Conservation (phyloP, 1,140 invertebrate species). For the Drosophila pallidifrons region DNA sequence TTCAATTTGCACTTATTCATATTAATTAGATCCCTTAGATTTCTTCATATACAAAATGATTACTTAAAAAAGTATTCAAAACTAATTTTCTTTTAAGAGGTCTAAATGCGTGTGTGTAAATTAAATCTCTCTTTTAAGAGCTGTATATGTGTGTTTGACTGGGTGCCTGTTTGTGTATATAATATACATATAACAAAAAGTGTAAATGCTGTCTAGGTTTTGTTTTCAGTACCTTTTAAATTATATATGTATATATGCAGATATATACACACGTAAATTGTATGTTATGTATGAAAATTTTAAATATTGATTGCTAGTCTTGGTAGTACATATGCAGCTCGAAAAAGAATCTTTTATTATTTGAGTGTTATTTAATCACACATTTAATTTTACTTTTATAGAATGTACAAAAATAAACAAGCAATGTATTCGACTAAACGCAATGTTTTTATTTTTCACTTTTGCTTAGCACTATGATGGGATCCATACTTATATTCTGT, state of each 20-base stretch:
- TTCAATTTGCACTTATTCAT: background rate
- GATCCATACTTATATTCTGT: background rate
- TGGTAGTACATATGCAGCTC: conserved; percentile 22
- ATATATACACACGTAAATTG: background rate
- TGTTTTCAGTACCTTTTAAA: background rate
- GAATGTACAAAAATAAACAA: conserved; percentile 63
- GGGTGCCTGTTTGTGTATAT: too few relatives aligned
- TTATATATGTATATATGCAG: background rate
- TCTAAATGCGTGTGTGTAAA: too few relatives aligned
- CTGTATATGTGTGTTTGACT: too few relatives aligned
- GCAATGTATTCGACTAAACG: conserved; percentile 32
- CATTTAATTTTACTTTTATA: conserved; percentile 37
- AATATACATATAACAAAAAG: too few relatives aligned
- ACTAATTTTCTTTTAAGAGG: too few relatives aligned
- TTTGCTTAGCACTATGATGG: conserved; percentile 5
- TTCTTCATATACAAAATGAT: too few relatives aligned
- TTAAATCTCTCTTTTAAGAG: too few relatives aligned
- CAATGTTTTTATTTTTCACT: conserved; percentile 10
- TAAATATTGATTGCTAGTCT: conserved; percentile 4
- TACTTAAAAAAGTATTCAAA: too few relatives aligned
- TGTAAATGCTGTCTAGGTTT: background rate
- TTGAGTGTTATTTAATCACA: conserved; percentile 11
- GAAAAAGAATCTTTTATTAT: conserved; percentile 21
- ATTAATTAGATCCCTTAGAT: background rate
- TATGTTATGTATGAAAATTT: background rate